Evolutionary conservation across 2,113 vertebrate species (phyloP), one percentile per base, ranked within the genome.

Genomic region (Zingel zingel): DNA sequence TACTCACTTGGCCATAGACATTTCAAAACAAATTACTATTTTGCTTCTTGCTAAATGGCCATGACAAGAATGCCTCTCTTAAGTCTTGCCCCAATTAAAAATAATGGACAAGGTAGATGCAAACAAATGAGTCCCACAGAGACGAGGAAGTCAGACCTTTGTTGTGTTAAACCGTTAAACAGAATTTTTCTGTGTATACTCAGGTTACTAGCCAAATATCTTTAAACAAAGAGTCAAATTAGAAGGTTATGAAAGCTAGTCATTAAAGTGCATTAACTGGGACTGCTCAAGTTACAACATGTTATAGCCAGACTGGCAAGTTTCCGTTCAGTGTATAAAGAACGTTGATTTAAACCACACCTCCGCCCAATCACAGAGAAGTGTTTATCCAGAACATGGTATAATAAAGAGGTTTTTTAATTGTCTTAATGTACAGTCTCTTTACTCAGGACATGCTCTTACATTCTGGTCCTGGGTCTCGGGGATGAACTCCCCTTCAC

Each of bases 401-500:
- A 27, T 30, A 11, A 70, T 43, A 71, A 57, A 19, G 6, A 74
- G 25, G 51, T 30, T 62, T 50, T 23, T 23, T 39, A 56, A 10
- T 54, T 10, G 6, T 36, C 51, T 23, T 67, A 43, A 43, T 23
- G n/a, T 15, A 15, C 62, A 9, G 23, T 68, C 10, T n/a, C 54
- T 53, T 47, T 51, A 7, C 3, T 27, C 25, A 12, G 15, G 7
- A 36, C 4, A 23, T 21, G 72, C 3, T 39, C 96, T 96, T 91
- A 97, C 97, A 0, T 95, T 96, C 72, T 95, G 96, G 70, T 96
- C 95, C 63, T 94, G 95, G 72, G 86, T 96, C 91, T 98, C 97
- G 0, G 97, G 97, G 88, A 98, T 98, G 92, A 98, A 98, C 90
- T 98, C 97, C 6, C 97, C 97, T 85, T 98, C 97, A 0, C 97